phyloP scores from a whole-genome alignment of 64 coral and sea anemone species.

The Acropora tenuis region DNA sequence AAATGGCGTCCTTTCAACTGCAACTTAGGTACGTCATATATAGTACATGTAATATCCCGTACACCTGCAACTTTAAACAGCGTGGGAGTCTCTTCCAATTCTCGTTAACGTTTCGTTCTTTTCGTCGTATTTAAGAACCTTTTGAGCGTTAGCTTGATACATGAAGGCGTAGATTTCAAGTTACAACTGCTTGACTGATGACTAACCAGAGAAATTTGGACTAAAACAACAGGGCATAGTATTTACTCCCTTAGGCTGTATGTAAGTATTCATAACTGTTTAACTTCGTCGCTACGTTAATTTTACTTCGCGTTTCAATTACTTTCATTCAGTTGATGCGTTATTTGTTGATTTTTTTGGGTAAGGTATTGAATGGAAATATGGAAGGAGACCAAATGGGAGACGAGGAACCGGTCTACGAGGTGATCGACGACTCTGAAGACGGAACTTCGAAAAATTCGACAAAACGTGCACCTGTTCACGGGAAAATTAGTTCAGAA shows the following conservation, averaged over 20 bases:
- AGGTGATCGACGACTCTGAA: not conserved
- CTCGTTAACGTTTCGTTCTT: no score
- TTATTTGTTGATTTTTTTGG: not conserved
- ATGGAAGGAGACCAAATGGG: slow-evolving; percentile 3
- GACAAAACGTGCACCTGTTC: not conserved
- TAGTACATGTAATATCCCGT: no score
- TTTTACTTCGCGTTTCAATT: not conserved
- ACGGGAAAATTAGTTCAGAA: not conserved
- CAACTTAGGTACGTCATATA: no score
- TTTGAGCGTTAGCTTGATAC: no score
- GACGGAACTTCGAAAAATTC: not conserved
- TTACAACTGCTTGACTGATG: no score
- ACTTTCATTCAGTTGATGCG: not conserved
- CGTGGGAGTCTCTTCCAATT: no score
- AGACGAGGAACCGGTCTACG: not conserved
- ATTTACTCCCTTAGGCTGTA: not conserved
- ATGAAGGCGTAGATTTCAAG: no score
- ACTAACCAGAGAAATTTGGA: no score
- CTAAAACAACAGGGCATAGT: not conserved
- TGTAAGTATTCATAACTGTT: not conserved
- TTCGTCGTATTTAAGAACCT: no score
- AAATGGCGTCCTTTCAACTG: no score
- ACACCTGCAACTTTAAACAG: no score
- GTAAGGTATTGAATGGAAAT: not conserved
- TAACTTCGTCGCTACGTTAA: not conserved